These are phyloP conservation scores for Neotoma lepida DNA, from an alignment of 2,113 vertebrate genomes.

Conservation along the genomic window DNA sequence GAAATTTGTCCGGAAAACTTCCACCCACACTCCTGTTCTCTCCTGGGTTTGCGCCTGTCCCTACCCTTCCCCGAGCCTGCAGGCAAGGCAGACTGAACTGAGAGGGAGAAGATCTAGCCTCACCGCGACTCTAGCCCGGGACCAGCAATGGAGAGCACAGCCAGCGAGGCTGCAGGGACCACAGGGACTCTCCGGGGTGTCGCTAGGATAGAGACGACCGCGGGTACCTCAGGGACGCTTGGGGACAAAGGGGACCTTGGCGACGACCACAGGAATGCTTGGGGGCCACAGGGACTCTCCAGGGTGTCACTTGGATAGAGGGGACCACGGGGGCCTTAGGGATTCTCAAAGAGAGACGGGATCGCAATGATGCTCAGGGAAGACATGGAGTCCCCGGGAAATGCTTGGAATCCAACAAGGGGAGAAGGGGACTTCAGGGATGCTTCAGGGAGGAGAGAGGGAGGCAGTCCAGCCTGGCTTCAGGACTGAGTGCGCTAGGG, in stretches of 20 bases:
- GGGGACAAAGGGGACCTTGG: background rate
- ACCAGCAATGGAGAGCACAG: background rate
- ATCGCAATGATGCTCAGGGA: background rate
- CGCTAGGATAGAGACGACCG: background rate
- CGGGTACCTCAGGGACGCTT: background rate
- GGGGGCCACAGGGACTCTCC: background rate
- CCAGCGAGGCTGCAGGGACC: background rate
- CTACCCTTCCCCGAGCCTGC: background rate
- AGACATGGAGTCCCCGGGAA: background rate
- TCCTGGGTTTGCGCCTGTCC: too few relatives aligned
- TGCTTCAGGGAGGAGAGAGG: too few relatives aligned
- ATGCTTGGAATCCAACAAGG: background rate
- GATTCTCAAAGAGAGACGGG: background rate
- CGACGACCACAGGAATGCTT: background rate
- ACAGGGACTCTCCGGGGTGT: background rate
- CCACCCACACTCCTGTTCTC: background rate
- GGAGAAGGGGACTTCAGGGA: background rate
- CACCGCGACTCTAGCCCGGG: accelerated
- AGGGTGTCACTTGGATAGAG: background rate
- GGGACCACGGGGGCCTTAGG: background rate
- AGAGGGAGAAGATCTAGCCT: background rate
- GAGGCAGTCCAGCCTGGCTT: background rate
- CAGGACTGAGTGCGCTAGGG: background rate
- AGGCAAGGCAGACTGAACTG: too few relatives aligned
- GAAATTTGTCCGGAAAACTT: background rate